Evolutionary conservation across 2,797 vertebrate species (phyloP), one percentile per base, ranked within the genome.

Genomic region (Sebastes nivosus): DNA sequence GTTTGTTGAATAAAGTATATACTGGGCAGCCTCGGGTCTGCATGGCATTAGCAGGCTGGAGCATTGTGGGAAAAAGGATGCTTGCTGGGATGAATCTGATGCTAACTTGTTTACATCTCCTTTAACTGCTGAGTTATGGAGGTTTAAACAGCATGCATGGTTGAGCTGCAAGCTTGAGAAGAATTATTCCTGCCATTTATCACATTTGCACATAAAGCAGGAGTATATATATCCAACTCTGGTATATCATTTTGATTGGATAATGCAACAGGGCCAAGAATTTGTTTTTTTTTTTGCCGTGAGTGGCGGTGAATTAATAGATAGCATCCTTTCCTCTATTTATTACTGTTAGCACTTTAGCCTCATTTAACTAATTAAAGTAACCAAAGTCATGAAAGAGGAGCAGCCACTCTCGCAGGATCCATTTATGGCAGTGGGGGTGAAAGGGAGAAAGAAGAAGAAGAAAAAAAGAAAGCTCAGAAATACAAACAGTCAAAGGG

Each of bases 401-500:
- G 94, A 93, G 88, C 90, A 95, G 96, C 95, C 95, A 96, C 96
- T 97, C 96, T 96, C 92, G 95, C 96, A 96, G 96, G 97, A 98
- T 97, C 97, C 97, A 97, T 99, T 98, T 97, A 98, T 96, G 96
- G 96, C 96, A 94, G 92, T 87, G 90, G 91, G 90, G 91, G 86
- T 86, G 84, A 89, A 72, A 83, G 70, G 75, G 79, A 84, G 77
- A 85, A 72, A 88, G 90, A 85, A 75, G 78, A 70, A 75, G 72
- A 38, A 14, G 36, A 36, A 38, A 78, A 94, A 94, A 93, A 97
- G 96, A 98, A 97, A 97, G 97, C 97, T 98, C 97, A 96, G 98
- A 99, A 99, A 99, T 99, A 98, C 98, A 99, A 99, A 99, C 97
- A 99, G 97, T 98, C 97, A 99, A 99, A 98, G 97, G 96, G 98